These are phyloP conservation scores for Aviceda subcristata DNA, from an alignment of 2,113 vertebrate genomes.

Conservation along the genomic window DNA sequence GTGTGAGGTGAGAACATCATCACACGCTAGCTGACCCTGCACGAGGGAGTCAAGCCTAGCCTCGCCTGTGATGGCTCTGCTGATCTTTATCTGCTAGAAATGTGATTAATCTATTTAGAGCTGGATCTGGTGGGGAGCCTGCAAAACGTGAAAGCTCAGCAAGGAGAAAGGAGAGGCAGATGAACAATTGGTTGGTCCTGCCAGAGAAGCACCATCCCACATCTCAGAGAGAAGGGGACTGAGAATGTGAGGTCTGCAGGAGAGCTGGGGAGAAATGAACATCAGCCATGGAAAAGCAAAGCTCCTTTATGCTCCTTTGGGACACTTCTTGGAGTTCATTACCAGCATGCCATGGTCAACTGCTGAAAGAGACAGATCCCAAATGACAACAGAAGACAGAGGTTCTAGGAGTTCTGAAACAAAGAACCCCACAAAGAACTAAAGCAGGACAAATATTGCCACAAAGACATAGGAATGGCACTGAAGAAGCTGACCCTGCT, in stretches of 20 bases:
- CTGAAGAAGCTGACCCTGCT: neutral
- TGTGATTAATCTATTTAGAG: neutral
- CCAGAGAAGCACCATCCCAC: neutral
- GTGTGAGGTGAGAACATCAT: neutral
- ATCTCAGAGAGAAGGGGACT: neutral
- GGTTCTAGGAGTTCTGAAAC: neutral
- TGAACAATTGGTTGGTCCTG: neutral
- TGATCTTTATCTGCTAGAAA: conserved; percentile 29
- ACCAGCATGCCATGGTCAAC: neutral
- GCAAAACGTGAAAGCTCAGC: neutral
- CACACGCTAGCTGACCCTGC: neutral
- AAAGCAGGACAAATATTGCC: neutral
- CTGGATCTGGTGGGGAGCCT: neutral
- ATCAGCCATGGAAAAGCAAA: neutral
- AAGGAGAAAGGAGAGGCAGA: neutral
- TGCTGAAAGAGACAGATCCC: neutral
- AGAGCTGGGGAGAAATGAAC: neutral
- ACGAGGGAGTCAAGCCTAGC: neutral
- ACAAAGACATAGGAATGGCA: neutral
- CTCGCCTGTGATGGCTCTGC: neutral
- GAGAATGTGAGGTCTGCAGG: neutral
- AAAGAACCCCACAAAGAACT: neutral
- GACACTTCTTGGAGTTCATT: neutral
- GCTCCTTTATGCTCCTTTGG: neutral
- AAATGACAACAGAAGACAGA: neutral